phyloP scores from a whole-genome alignment of 2,888 invertebrate genomes.

The Aporophyla nigra region DNA sequence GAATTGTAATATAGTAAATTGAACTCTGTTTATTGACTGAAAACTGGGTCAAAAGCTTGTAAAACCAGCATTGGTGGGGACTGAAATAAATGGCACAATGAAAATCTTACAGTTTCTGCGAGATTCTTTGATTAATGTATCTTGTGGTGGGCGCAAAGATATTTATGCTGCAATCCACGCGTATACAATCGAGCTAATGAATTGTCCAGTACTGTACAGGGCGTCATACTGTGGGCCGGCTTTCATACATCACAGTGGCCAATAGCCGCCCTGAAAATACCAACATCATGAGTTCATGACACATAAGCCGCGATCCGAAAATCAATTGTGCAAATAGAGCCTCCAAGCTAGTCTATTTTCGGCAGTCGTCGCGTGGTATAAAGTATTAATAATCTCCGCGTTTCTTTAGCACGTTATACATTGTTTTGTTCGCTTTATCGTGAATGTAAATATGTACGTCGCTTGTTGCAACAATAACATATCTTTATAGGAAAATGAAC shows the following conservation, averaged over 20 bases:
- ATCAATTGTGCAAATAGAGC: conserved; percentile 49
- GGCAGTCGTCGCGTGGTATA: conserved; percentile 28
- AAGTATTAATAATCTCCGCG: conserved; percentile 38
- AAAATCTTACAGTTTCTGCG: conserved; percentile 29
- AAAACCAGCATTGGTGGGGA: conserved; percentile 39
- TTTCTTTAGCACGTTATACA: conserved; percentile 27
- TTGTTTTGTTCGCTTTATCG: conserved; percentile 59
- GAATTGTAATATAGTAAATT: conserved; percentile 39
- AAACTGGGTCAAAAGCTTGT: conserved; percentile 59
- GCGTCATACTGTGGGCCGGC: conserved; percentile 63
- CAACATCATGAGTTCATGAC: not conserved
- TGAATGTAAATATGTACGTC: conserved; percentile 50
- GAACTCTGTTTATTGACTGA: conserved; percentile 33
- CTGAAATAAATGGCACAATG: conserved; percentile 40
- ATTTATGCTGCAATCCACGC: conserved; percentile 38
- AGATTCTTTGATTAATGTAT: conserved; percentile 27
- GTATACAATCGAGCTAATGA: conserved; percentile 67
- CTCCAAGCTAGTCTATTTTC: conserved; percentile 34
- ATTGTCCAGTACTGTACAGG: conserved; percentile 67
- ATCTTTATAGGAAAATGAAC: conserved; percentile 50
- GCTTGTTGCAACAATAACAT: conserved; percentile 38
- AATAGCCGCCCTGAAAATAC: conserved; percentile 52
- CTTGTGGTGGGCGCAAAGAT: conserved; percentile 38
- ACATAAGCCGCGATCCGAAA: conserved; percentile 5
- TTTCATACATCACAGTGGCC: conserved; percentile 46